Evolutionary conservation across 2,797 vertebrate genomes (phyloP).

Genomic region (Avahi laniger): DNA sequence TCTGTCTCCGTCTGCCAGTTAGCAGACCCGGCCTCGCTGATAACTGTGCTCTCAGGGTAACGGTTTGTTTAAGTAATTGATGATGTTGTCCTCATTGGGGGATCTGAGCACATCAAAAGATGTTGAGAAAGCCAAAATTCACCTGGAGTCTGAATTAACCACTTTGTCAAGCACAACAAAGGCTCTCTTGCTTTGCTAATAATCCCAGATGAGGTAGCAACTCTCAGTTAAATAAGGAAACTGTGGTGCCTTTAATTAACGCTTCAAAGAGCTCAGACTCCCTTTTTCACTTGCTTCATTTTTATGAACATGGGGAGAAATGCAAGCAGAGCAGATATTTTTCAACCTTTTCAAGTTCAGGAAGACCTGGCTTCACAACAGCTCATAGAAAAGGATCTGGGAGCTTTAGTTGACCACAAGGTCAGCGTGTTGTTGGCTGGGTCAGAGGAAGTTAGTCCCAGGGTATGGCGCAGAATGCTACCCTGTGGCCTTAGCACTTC

Average conservation of each 20-base stretch:
- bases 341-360: neutral
- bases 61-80: slow-evolving; percentile 63
- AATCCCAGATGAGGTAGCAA: slow-evolving; percentile 65
- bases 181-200: slow-evolving; percentile 58
- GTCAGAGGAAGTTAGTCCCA: neutral
- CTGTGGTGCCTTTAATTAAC: slow-evolving; percentile 65
- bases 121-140: slow-evolving; percentile 67
- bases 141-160: slow-evolving; percentile 68
- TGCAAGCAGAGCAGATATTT: neutral
- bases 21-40: neutral
- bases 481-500: neutral
- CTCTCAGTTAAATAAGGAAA: slow-evolving; percentile 61
- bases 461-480: rapidly evolving
- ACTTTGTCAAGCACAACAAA: slow-evolving; percentile 73
- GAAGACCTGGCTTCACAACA: neutral
- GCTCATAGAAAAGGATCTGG: neutral
- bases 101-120: slow-evolving; percentile 69
- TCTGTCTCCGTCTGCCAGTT: neutral
- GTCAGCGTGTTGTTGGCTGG: neutral
- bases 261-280: slow-evolving; percentile 35
- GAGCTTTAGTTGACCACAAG: neutral
- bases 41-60: slow-evolving; percentile 3
- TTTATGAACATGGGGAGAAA: neutral
- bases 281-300: neutral
- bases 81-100: slow-evolving; percentile 54